Conservation (phyloP, 2,113 vertebrate species). For the Mungos mungo region DNA sequence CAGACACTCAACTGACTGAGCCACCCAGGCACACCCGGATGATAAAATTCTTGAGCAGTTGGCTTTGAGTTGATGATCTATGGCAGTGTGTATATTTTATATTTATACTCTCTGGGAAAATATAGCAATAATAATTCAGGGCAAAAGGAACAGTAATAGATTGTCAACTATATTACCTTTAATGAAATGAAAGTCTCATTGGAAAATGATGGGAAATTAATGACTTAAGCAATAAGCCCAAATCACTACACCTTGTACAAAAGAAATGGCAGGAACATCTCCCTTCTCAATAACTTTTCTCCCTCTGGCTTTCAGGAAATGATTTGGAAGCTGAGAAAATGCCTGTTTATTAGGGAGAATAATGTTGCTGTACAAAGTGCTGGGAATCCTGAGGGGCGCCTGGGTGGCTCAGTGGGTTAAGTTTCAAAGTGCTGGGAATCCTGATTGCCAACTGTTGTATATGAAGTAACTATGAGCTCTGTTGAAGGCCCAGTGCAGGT, state of each 20-base stretch:
- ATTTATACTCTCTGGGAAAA: conserved; percentile 21
- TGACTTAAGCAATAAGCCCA: conserved; percentile 64
- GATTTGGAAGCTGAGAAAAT: conserved; percentile 2
- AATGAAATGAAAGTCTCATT: conserved; percentile 56
- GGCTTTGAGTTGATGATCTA: conserved; percentile 59
- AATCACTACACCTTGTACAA: conserved; percentile 9
- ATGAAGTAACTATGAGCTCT: not conserved
- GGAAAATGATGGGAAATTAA: conserved; percentile 69
- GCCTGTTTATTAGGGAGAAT: not conserved
- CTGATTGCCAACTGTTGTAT: not conserved
- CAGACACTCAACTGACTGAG: too few species aligned
- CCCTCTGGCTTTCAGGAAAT: not conserved
- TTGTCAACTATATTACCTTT: conserved; percentile 61
- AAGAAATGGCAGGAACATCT: conserved; percentile 28
- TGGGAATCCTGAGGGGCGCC: not conserved
- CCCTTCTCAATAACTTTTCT: conserved; percentile 3
- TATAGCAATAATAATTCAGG: conserved; percentile 7
- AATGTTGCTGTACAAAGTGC: not conserved
- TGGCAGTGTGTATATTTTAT: conserved; percentile 33
- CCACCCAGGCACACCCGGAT: not conserved
- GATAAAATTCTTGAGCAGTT: conserved; percentile 62
- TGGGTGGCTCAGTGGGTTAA: too few species aligned
- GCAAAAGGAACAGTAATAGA: not conserved
- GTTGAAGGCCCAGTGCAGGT: not conserved
- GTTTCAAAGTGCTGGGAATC: not conserved